Base-by-base conservation (phyloP, 2,888 invertebrate genomes). In the Onthophagus sagittarius region DNA sequence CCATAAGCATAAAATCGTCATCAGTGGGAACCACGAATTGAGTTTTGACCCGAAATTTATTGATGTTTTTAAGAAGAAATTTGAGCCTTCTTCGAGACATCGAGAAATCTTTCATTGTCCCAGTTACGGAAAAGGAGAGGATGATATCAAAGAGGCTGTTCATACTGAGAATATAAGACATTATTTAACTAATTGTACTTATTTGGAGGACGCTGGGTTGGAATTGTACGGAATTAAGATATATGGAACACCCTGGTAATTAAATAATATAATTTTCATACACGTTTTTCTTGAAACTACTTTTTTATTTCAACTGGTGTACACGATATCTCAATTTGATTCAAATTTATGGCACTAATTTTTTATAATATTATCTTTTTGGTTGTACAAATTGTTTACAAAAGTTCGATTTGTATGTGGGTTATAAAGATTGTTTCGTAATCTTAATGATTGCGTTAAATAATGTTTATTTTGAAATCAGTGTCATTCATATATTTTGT, bases 21-120 rank as follows among this genome's bases (percentile, higher is more conserved):
- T 95, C 79, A 93, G 94, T 71, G 95, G 95, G 15, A 95, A 95
- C 86, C 95, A 95, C 84, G 95, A 95, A 82, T 85, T 94, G 69
- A 93, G 93, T 80, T 94, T 95, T 81, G 95, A 95, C 84, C 84
- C 88, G 32, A 90, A 89, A 32, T 92, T 92, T 79, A 89, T 90
- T 0, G 88, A 90, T 82, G 88, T 89, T 0, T 88, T 90, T 77
- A 86, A 86, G 65, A 79, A 82, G 62, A 83, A 78, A 75, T 77
- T 78, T 33, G 78, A 71, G 64, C 77, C 74, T 73, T 78, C 79
- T 15, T 79, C 81, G 71, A 88, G 88, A 79, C 88, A 88, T 76
- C 86, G 87, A 0, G 88, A 87, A 15, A 82, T 86, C 76, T 86
- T 88, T 72, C 87, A 89, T 77, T 88, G 92, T 76, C 91, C 92